Percentiles rank a stretch among this genome's conserved stretches.
Conservation (phyloP, 2,113 vertebrate genomes). For the Siniperca knerii region DNA sequence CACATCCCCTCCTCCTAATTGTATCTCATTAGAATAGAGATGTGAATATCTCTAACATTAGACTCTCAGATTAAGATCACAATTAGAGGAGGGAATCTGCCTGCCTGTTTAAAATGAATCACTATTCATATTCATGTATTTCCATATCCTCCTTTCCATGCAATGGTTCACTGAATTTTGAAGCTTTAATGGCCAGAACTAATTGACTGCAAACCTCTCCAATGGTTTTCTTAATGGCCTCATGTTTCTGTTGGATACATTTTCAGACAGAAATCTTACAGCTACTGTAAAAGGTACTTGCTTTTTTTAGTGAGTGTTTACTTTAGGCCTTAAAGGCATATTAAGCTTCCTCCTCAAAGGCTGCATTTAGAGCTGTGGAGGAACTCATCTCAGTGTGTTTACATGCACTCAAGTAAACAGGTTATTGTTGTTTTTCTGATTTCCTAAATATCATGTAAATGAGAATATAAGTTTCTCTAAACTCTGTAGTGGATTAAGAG, state of each 20-base stretch:
- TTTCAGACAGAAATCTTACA: conserved; percentile 39
- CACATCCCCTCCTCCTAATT: conserved; percentile 64
- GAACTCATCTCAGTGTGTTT: conserved; percentile 28
- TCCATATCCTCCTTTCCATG: conserved; percentile 34
- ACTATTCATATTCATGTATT: conserved; percentile 56
- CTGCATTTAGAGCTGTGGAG: conserved; percentile 18
- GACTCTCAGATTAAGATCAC: conserved; percentile 73
- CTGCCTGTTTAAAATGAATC: conserved; percentile 54
- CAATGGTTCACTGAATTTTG: conserved; percentile 43
- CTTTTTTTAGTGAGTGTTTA: conserved; percentile 42
- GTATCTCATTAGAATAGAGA: conserved; percentile 74
- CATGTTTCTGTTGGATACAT: conserved; percentile 34
- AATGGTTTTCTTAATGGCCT: conserved; percentile 51
- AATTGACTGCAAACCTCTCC: conserved; percentile 63
- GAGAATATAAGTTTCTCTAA: background rate
- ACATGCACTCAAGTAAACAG: background rate
- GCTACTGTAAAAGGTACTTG: conserved; percentile 26
- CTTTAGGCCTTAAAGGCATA: conserved; percentile 18
- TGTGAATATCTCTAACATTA: conserved; percentile 67
- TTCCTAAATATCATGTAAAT: background rate
- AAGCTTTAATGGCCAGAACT: conserved; percentile 55
- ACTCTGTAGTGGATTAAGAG: background rate
- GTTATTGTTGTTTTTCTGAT: background rate
- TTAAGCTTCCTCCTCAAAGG: conserved; percentile 20
- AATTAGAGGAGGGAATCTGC: conserved; percentile 58